These are phyloP conservation scores for Pocillopora grandis DNA, from an alignment of 92 coral and sea anemone species.

Conservation along the genomic window DNA sequence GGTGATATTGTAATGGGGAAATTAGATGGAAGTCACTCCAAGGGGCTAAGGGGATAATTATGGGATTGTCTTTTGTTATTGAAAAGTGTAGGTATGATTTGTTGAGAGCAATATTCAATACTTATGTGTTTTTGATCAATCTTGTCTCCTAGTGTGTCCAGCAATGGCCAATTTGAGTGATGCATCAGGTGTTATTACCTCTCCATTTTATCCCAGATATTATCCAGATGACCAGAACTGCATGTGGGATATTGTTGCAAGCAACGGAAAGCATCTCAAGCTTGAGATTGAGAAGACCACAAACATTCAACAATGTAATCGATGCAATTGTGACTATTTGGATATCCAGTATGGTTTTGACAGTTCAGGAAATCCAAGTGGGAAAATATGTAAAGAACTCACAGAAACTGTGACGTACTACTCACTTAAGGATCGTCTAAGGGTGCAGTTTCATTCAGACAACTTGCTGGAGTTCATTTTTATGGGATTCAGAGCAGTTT, in stretches of 20 bases:
- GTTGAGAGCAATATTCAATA: not conserved
- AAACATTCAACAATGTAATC: not conserved
- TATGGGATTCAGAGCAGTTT: constrained; percentile 21
- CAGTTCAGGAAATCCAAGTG: not conserved
- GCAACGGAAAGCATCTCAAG: constrained; percentile 1
- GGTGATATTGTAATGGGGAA: too few species aligned
- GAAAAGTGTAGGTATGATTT: not conserved
- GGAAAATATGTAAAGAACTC: not conserved
- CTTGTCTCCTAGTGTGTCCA: constrained; percentile 19
- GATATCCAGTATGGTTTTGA: constrained; percentile 1
- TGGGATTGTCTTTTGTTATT: not conserved
- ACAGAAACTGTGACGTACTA: not conserved
- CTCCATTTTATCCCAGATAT: constrained; percentile 17
- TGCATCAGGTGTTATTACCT: constrained; percentile 18
- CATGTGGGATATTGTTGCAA: constrained; percentile 21
- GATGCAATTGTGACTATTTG: not conserved
- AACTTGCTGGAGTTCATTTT: not conserved
- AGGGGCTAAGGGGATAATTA: too few species aligned
- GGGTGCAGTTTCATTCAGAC: not conserved
- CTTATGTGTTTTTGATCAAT: not conserved
- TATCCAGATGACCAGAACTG: constrained; percentile 14
- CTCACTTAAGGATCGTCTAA: constrained; percentile 8
- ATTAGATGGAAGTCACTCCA: too few species aligned
- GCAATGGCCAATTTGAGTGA: not conserved
- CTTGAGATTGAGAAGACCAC: not conserved